Evolutionary conservation across 2,888 invertebrate species (phyloP).

Genomic region (Papilio gigon): DNA sequence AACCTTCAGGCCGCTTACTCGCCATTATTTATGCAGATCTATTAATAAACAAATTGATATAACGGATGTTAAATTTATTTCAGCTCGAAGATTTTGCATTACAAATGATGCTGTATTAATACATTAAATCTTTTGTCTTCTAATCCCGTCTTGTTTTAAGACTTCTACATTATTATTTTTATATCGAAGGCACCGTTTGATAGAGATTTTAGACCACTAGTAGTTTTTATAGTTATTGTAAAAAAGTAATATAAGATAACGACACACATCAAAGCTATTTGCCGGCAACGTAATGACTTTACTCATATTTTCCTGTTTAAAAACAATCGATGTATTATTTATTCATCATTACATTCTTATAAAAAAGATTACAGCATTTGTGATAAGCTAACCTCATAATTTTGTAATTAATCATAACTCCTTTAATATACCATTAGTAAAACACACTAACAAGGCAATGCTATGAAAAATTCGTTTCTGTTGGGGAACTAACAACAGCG

Average conservation of each 20-base stretch:
- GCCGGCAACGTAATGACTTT: neutral
- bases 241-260: too few relatives aligned
- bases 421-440: constrained; percentile 20
- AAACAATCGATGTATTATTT: constrained; percentile 4
- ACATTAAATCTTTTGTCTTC: constrained; percentile 16
- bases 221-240: neutral
- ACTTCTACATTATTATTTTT: constrained; percentile 7
- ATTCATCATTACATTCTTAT: neutral
- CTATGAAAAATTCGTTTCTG: constrained; percentile 47
- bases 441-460: constrained; percentile 18
- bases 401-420: constrained; percentile 16
- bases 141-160: constrained; percentile 12
- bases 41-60: constrained; percentile 81
- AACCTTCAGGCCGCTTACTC: constrained; percentile 75
- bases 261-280: neutral
- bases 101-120: constrained; percentile 29
- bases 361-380: neutral
- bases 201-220: neutral
- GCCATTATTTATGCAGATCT: constrained; percentile 81
- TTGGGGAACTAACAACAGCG: constrained; percentile 43
- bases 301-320: constrained; percentile 14
- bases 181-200: neutral
- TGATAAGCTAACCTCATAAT: constrained; percentile 6
- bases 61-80: constrained; percentile 62
- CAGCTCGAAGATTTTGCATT: constrained; percentile 39